A percentile compares a stretch with the other conserved stretches of the same genome.
phyloP scores from a whole-genome alignment of 2,797 vertebrate species.

The Lagodon rhomboides region DNA sequence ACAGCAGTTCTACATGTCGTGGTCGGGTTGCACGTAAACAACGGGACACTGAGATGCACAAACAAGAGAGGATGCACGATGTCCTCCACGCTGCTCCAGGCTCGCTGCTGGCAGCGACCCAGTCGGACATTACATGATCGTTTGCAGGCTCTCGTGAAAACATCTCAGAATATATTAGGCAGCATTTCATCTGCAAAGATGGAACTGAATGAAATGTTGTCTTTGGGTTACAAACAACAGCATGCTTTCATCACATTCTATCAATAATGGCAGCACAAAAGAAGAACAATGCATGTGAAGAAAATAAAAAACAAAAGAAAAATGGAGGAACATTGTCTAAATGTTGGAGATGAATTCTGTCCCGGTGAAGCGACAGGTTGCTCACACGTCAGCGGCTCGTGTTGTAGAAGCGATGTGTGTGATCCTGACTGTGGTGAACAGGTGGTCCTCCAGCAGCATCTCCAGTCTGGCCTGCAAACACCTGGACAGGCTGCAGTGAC shows the following conservation, averaged over 20 bases:
- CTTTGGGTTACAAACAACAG: constrained; percentile 7
- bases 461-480: constrained; percentile 50
- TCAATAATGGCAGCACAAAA: constrained; percentile 13
- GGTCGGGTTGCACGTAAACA: constrained; percentile 12
- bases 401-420: constrained; percentile 38
- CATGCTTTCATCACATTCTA: constrained; percentile 8
- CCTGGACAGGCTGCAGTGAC: constrained; percentile 36
- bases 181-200: constrained; percentile 31
- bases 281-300: not conserved
- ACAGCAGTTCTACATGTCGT: constrained; percentile 4
- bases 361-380: not conserved
- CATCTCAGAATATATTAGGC: constrained; percentile 16
- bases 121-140: constrained; percentile 17
- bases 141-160: constrained; percentile 16
- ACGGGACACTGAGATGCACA: constrained; percentile 9
- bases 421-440: constrained; percentile 48
- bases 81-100: constrained; percentile 9
- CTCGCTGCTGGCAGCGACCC: constrained; percentile 4
- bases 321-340: not conserved
- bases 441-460: constrained; percentile 42
- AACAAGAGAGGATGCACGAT: constrained; percentile 22
- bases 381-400: not conserved
- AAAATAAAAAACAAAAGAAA: constrained; percentile 7
- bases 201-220: constrained; percentile 27
- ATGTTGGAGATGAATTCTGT: constrained; percentile 19